Evolutionary conservation across 2,113 vertebrate species (phyloP), one percentile per base, ranked within the genome.

Genomic region (Glaucidium brasilianum): DNA sequence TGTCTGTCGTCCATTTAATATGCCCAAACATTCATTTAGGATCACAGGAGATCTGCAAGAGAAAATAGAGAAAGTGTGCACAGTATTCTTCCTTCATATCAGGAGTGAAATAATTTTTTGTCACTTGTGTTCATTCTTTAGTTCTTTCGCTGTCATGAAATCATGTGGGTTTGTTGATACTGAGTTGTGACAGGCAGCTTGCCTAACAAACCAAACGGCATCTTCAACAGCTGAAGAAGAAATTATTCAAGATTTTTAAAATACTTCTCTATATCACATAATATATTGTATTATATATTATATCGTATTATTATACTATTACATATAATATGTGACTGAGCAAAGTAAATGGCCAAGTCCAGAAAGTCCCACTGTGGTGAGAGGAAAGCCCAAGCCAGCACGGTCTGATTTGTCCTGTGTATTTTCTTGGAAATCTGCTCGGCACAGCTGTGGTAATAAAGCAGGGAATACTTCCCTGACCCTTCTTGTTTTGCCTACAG

Each of bases 401-500:
- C 82, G 91, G 67, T 88, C 64, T 88, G 76, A 32, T 88, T 92
- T 96, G 72, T 95, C 93, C 64, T 84, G 20, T 92, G 59, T 3
- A 0, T 93, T 95, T 93, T 94, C 97, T 96, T 98, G 96, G 97
- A 97, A 97, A 87, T 76, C 77, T 94, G 82, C 87, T 93, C 77
- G 0, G 72, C 90, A 90, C 94, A 97, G 95, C 96, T 97, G 92
- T 97, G 92, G 75, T 96, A 94, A 91, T 96, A 97, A 97, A 97
- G 87, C 90, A 92, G 90, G 83, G 92, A 91, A 66, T 69, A 85
- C 79, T 97, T 97, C 74, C 88, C 80, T 98, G 96, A 97, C 95
- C 88, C 94, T 86, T 2, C 0, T 84, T 77, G 92, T 96, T 96
- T 97, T 95, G 88, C 92, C 63, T 96, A 73, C 56, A 95, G 63